phyloP scores from a whole-genome alignment of 2,113 vertebrate species.

The Lagopus leucura region DNA sequence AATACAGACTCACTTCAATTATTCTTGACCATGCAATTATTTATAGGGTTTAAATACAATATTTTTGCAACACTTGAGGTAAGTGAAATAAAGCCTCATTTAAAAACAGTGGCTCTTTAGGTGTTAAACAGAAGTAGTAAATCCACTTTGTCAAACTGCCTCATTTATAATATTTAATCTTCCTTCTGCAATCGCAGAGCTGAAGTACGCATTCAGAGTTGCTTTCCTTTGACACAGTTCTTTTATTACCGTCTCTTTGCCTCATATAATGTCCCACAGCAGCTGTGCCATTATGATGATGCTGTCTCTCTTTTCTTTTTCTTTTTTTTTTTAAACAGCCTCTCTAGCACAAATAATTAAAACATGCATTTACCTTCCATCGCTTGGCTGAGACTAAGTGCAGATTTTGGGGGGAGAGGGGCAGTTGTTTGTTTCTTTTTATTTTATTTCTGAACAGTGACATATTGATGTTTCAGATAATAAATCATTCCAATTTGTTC shows the following conservation, averaged over 20 bases:
- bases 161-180: constrained; percentile 77
- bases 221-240: constrained; percentile 70
- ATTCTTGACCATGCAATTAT: neutral
- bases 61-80: neutral
- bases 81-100: constrained; percentile 24
- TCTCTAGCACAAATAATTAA: constrained; percentile 83
- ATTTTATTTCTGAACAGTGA: constrained; percentile 80
- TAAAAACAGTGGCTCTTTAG: constrained; percentile 42
- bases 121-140: constrained; percentile 66
- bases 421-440: constrained; percentile 72
- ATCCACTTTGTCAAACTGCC: constrained; percentile 70
- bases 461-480: constrained; percentile 84
- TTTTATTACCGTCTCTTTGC: constrained; percentile 79
- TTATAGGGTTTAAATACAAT: neutral
- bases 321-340: constrained; percentile 54
- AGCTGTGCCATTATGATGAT: constrained; percentile 80
- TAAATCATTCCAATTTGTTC: constrained; percentile 89
- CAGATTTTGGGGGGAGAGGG: constrained; percentile 12
- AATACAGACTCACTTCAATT: neutral
- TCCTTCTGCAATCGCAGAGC: constrained; percentile 67
- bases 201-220: constrained; percentile 73
- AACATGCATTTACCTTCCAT: constrained; percentile 81
- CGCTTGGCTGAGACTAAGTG: constrained; percentile 63
- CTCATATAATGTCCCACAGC: constrained; percentile 76
- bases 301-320: constrained; percentile 53